Percentiles rank a stretch among this genome's conserved stretches.
Conservation (phyloP, 35 echinoderm and acorn worm species). For the Apostichopus californicus region DNA sequence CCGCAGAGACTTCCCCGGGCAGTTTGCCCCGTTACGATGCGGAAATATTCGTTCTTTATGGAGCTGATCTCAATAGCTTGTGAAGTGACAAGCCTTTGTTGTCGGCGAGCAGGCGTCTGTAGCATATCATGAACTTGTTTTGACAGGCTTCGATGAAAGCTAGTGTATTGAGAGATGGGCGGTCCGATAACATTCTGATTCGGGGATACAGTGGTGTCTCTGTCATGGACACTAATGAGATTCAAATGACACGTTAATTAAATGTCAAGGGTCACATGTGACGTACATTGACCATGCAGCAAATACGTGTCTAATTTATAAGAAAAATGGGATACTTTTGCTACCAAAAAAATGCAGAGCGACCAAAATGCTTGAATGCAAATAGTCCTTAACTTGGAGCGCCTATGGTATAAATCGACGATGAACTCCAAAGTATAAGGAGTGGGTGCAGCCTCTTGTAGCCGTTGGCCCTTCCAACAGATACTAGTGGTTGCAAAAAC, state of each 20-base stretch:
- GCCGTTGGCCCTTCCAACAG: too few species aligned
- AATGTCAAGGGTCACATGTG: background rate
- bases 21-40: slow-evolving; percentile 4
- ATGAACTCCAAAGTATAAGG: too few species aligned
- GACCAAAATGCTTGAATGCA: too few species aligned
- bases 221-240: background rate
- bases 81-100: slow-evolving; percentile 54
- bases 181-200: slow-evolving; percentile 9
- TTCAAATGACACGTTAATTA: background rate
- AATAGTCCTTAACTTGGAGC: too few species aligned
- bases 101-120: slow-evolving; percentile 41
- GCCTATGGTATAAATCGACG: too few species aligned
- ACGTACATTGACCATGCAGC: background rate
- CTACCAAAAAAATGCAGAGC: too few species aligned
- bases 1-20: slow-evolving; percentile 36
- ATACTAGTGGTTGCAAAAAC: too few species aligned
- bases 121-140: slow-evolving; percentile 34
- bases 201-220: background rate
- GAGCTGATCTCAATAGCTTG: slow-evolving; percentile 38
- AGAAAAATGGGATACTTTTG: too few species aligned
- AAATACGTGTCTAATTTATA: too few species aligned
- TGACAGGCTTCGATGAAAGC: slow-evolving; percentile 33
- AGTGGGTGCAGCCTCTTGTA: too few species aligned
- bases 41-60: slow-evolving; percentile 4
- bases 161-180: slow-evolving; percentile 42